phyloP scores from a whole-genome alignment of 2,888 invertebrate species.

The Gasteruption jaculator region DNA sequence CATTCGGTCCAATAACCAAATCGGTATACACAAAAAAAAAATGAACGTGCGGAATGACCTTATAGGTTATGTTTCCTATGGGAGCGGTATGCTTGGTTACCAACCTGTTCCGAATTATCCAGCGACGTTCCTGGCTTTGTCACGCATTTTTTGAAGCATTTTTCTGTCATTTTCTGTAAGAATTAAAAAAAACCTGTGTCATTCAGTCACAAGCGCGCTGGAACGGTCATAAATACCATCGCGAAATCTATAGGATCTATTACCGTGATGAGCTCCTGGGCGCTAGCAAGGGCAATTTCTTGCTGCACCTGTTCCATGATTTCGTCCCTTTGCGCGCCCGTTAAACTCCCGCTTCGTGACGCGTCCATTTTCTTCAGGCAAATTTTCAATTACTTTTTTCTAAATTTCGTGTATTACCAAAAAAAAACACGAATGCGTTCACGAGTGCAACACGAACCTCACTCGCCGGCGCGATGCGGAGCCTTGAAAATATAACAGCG shows the following conservation, averaged over 20 bases:
- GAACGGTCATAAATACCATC: slow-evolving; percentile 19
- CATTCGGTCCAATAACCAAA: background rate
- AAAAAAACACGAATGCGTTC: too few species aligned
- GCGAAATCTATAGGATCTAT: too few species aligned
- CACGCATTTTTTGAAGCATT: slow-evolving; percentile 95
- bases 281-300: slow-evolving; percentile 90
- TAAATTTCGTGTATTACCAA: too few species aligned
- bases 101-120: slow-evolving; percentile 82
- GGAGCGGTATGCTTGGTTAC: too few species aligned
- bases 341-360: slow-evolving; percentile 56
- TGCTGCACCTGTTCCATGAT: slow-evolving; percentile 93
- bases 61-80: slow-evolving; percentile 20
- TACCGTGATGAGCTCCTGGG: slow-evolving; percentile 86
- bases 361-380: slow-evolving; percentile 57
- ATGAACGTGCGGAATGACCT: background rate
- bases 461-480: too few species aligned
- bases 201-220: slow-evolving; percentile 21
- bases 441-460: too few species aligned
- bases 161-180: slow-evolving; percentile 90
- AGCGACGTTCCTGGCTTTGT: slow-evolving; percentile 84
- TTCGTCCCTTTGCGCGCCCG: slow-evolving; percentile 74
- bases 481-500: too few species aligned
- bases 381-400: slow-evolving; percentile 6
- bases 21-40: slow-evolving; percentile 1
- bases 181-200: slow-evolving; percentile 10